Base-by-base conservation (phyloP, 2,797 vertebrate species). In the Pantherophis vulpinus region DNA sequence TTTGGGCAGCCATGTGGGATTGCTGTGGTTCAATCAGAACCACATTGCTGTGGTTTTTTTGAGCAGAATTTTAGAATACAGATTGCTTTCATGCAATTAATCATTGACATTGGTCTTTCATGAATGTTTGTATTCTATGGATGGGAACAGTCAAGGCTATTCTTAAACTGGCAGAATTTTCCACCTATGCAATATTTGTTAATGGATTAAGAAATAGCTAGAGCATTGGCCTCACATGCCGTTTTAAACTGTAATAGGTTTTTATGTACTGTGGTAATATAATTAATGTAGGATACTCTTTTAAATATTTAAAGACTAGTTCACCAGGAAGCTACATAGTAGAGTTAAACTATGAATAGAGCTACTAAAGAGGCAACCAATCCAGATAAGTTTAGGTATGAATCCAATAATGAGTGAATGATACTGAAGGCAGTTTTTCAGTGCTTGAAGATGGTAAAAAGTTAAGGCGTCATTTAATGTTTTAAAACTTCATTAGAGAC, bases 71-170 rank as follows among this genome's bases (percentile, higher is more conserved):
- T 90, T 8, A 55, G 56, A 56, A 70, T 63, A 37, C 8, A 14
- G 7, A 25, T 51, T 25, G 23, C 29, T 59, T 74, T 47, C 60
- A 61, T 70, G 58, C 47, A 74, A 91, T 93, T 91, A 91, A 89
- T 93, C 25, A 89, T 93, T 91, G 79, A 86, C 58, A 61, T 51
- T 91, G 61, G 37, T 70, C 37, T 51, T 89, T 63, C 16, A 14
- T 93, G 58, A 16, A 51, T 86, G 47, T 91, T 93, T 89, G 87
- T 89, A 86, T 14, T 93, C 18, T 20, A 25, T 91, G 58, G 74
- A 14, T 83, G 87, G 60, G 58, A 89, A 25, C 87, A 89, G 58
- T 56, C 93, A 93, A 93, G 87, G 42, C n/a, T 91, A 20, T 56
- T 89, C 74, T 83, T 58, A 29, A 6, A 79, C 16, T 51, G 51